Conservation (phyloP, 2,113 vertebrate genomes). For the Cygnus buccinator region DNA sequence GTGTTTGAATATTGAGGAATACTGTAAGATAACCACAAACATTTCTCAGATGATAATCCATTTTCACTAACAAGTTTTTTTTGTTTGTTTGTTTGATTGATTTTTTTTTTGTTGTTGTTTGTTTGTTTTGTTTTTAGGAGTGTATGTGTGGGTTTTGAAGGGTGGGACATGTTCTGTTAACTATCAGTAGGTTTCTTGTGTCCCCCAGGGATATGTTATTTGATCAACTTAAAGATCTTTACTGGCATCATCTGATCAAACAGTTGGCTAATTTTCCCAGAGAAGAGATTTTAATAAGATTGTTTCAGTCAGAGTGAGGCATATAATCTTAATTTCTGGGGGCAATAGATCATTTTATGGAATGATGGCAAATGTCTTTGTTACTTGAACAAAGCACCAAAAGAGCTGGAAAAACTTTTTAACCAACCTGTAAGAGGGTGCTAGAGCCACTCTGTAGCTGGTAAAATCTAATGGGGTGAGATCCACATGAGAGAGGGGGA, state of each 20-base stretch:
- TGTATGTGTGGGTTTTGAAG: neutral
- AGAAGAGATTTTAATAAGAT: neutral
- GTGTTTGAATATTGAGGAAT: neutral
- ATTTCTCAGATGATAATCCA: neutral
- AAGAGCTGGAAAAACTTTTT: neutral
- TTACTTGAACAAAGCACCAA: neutral
- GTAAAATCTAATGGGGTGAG: neutral
- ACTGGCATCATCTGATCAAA: neutral
- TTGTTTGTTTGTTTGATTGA: fast-evolving
- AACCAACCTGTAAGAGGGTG: neutral
- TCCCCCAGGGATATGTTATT: neutral
- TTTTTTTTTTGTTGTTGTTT: neutral
- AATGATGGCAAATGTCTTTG: neutral
- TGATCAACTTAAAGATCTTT: neutral
- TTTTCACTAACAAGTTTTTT: neutral
- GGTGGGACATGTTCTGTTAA: neutral
- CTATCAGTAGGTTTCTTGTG: neutral
- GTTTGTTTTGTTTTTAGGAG: fast-evolving
- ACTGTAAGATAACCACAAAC: neutral
- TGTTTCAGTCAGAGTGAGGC: neutral
- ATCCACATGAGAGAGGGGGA: neutral
- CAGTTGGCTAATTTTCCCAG: neutral
- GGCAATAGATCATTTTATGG: neutral
- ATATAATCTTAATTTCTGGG: neutral
- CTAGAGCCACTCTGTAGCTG: neutral